phyloP scores from a whole-genome alignment of 37 sponge, comb jelly and placozoan species.

The Beroe ovata region DNA sequence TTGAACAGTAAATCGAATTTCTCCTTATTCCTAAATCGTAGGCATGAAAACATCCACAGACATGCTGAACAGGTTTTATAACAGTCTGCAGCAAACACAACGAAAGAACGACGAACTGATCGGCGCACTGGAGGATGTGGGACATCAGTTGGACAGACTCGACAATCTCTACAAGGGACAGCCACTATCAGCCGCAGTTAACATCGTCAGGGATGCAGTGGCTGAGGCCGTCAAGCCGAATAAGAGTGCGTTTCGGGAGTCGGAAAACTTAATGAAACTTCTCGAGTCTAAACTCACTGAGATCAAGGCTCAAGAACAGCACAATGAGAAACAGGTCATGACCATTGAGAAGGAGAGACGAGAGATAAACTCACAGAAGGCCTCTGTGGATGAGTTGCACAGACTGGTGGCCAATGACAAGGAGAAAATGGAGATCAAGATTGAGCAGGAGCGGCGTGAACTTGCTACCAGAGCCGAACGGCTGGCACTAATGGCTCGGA shows the following conservation, averaged over 20 bases:
- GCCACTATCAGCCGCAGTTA: background rate
- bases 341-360: constrained; percentile 60
- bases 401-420: constrained; percentile 56
- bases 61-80: constrained; percentile 23
- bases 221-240: constrained; percentile 15
- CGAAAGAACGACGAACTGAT: constrained; percentile 36
- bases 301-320: constrained; percentile 42
- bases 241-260: background rate
- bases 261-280: constrained; percentile 14
- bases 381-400: background rate
- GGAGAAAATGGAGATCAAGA: constrained; percentile 53
- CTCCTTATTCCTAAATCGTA: background rate
- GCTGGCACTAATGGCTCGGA: constrained; percentile 22
- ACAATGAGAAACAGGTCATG: constrained; percentile 58
- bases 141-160: constrained; percentile 6
- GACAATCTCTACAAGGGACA: background rate
- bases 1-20: too few species aligned
- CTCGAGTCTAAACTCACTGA: background rate
- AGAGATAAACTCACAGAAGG: constrained; percentile 12
- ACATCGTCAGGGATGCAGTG: background rate
- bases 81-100: constrained; percentile 17
- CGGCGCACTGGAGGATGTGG: background rate
- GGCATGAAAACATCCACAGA: background rate
- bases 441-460: constrained; percentile 27
- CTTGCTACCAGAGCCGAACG: constrained; percentile 1